Evolutionary conservation across 1,140 invertebrate species (phyloP), one percentile per base, ranked within the genome.

Genomic region (Lethrus apterus): DNA sequence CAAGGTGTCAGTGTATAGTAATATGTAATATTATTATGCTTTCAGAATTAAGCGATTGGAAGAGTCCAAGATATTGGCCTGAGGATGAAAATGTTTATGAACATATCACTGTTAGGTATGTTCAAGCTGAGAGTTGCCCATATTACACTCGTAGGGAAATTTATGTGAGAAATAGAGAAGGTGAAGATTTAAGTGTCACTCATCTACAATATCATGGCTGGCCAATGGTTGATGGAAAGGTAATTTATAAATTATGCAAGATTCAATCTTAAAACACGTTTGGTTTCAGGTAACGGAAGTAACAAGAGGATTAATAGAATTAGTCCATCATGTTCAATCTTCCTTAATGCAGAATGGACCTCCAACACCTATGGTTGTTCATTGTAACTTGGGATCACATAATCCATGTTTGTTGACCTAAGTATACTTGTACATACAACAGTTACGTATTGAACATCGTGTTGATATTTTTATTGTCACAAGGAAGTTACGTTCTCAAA

Each of bases 11-110:
- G 80, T 32, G 92, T 89, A n/a, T n/a, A n/a, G n/a, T n/a, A n/a
- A n/a, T n/a, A n/a, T n/a, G n/a, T n/a, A n/a, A n/a, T 1, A 83
- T 98, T 45, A 88, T 95, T 23, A 96, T 97, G 92, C 75, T 97
- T 24, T 95, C 91, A 32, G 90, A 93, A 67, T 78, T 93, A 63
- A 77, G 79, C 29, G 59, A 67, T 38, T 50, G 80, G 48, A 89
- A 88, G 62, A 94, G 91, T 68, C 86, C 82, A 23, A 76, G 87
- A 7, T 95, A 96, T 67, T 95, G 92, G 91, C 88, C 91, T 26
- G 88, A 92, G 58, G 86, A 91, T 63, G 86, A 89, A 57, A 74
- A 76, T 29, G 74, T 74, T 38, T 86, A 88, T 62, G 88, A 91
- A 53, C 81, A 89, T 66, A 86, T 93, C 62, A 77, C 76, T 46